These are phyloP conservation scores for Cephus pulcher DNA, from an alignment of 2,888 invertebrate genomes.

Conservation along the genomic window DNA sequence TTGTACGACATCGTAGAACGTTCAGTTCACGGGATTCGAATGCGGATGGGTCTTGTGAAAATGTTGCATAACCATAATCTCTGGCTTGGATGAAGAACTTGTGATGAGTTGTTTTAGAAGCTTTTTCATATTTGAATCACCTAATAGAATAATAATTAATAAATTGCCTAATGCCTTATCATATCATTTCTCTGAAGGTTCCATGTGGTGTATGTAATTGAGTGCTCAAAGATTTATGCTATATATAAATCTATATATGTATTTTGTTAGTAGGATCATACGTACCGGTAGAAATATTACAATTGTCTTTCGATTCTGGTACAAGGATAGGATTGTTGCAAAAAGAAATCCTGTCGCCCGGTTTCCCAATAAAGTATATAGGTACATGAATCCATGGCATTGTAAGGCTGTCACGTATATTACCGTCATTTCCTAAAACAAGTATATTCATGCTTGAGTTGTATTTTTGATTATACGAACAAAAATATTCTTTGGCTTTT, in stretches of 20 bases:
- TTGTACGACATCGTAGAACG: neutral
- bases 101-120: neutral
- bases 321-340: neutral
- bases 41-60: conserved; percentile 1
- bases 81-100: neutral
- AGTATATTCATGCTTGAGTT: neutral
- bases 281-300: neutral
- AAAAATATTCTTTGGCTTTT: neutral
- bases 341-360: neutral
- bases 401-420: neutral
- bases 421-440: neutral
- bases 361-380: neutral
- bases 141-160: neutral
- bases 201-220: neutral
- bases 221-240: neutral
- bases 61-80: neutral
- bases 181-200: neutral
- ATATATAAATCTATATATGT: neutral
- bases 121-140: neutral
- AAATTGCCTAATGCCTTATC: neutral
- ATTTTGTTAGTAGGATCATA: neutral
- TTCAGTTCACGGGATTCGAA: neutral
- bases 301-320: neutral
- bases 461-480: neutral
- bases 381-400: neutral